Conservation (phyloP, 53 echinoderm and acorn worm species). For the Mesocentrotus franciscanus region DNA sequence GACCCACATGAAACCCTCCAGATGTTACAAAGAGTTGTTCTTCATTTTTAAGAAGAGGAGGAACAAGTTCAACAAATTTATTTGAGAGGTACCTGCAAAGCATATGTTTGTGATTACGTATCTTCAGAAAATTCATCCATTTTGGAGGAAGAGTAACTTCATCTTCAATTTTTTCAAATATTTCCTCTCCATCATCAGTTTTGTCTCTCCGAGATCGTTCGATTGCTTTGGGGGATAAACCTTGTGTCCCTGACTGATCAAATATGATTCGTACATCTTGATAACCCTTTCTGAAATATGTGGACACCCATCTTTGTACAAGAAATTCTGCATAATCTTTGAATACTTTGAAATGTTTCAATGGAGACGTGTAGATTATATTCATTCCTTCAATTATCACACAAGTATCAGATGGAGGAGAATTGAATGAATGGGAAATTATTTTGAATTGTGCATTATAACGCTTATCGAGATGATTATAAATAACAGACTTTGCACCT, state of each 20-base stretch:
- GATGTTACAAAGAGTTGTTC: slow-evolving; percentile 71
- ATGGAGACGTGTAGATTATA: slow-evolving; percentile 42
- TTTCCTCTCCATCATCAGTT: slow-evolving; percentile 34
- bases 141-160: slow-evolving; percentile 54
- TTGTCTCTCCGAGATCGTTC: slow-evolving; percentile 66
- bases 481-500: slow-evolving; percentile 73
- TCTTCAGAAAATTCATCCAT: slow-evolving; percentile 73
- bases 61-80: slow-evolving; percentile 62
- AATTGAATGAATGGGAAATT: not conserved
- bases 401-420: slow-evolving; percentile 33
- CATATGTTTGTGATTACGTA: slow-evolving; percentile 63
- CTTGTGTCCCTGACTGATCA: slow-evolving; percentile 70
- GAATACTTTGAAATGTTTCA: slow-evolving; percentile 32
- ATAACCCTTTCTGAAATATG: slow-evolving; percentile 59
- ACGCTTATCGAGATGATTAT: slow-evolving; percentile 64
- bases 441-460: slow-evolving; percentile 18
- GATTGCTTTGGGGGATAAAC: slow-evolving; percentile 70
- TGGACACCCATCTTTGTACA: slow-evolving; percentile 56
- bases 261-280: slow-evolving; percentile 71
- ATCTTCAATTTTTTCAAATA: not conserved
- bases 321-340: slow-evolving; percentile 62
- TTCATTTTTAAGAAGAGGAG: slow-evolving; percentile 17
- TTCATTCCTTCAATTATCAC: slow-evolving; percentile 62
- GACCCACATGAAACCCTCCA: slow-evolving; percentile 67
- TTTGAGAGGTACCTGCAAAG: slow-evolving; percentile 68